Evolutionary conservation across 2,797 vertebrate species (phyloP).

Genomic region (Hipposideros larvatus): DNA sequence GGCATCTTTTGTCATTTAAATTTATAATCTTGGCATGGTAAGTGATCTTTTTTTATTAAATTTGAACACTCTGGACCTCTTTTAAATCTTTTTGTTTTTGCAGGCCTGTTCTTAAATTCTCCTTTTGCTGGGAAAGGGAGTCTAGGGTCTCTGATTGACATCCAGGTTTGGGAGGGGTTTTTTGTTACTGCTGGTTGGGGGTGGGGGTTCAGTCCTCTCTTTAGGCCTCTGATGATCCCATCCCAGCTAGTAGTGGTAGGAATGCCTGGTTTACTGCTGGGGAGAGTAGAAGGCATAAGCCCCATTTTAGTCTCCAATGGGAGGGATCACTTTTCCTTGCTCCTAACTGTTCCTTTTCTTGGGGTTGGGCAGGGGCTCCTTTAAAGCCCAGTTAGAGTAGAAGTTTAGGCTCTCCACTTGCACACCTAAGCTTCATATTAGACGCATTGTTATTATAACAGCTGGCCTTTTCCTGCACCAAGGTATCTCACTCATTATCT

Average conservation of each 20-base stretch:
- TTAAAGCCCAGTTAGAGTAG: conserved; percentile 3
- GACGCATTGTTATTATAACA: conserved; percentile 30
- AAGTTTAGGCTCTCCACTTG: conserved; percentile 5
- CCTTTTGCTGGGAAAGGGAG: neutral
- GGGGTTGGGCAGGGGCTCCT: neutral
- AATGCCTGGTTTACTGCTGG: neutral
- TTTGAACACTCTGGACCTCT: conserved; percentile 36
- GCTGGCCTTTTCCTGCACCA: neutral
- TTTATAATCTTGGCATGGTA: conserved; percentile 5
- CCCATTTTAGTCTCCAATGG: neutral
- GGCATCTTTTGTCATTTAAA: conserved; percentile 32
- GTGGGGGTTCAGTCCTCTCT: conserved; percentile 13
- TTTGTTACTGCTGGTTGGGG: conserved; percentile 2
- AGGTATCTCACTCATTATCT: conserved; percentile 4
- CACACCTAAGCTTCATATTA: conserved; percentile 45
- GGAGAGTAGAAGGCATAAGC: neutral
- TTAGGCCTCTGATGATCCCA: neutral
- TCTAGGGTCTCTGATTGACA: conserved; percentile 19
- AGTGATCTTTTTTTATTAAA: conserved; percentile 16
- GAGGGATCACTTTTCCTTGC: conserved; percentile 5
- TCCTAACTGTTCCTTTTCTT: conserved; percentile 11
- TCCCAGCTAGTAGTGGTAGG: neutral
- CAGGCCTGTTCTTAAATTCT: neutral
- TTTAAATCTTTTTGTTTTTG: conserved; percentile 51
- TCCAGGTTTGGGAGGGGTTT: neutral